Conservation (phyloP, 1,140 invertebrate genomes). For the Hylaeus volcanicus region DNA sequence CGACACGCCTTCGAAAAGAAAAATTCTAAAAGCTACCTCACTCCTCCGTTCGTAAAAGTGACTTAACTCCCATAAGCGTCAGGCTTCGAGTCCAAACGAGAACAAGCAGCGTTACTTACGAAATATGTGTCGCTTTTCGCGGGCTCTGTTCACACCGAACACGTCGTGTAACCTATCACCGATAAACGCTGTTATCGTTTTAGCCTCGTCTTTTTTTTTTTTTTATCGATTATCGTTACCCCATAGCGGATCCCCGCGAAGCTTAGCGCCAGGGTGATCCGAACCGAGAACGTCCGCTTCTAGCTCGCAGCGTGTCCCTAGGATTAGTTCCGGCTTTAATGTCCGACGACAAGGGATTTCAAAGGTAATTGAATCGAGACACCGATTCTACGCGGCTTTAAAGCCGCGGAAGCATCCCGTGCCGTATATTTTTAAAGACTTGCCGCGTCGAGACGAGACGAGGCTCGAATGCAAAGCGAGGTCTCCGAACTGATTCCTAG, state of each 20-base stretch:
- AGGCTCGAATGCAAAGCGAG: neutral
- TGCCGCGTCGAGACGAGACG: no score
- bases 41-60: no score
- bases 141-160: neutral
- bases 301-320: slow-evolving; percentile 43
- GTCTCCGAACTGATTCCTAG: no score
- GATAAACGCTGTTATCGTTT: slow-evolving; percentile 42
- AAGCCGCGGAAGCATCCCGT: neutral
- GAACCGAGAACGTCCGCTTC: slow-evolving; percentile 44
- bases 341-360: slow-evolving; percentile 63
- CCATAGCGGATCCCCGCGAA: slow-evolving; percentile 41
- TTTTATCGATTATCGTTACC: slow-evolving; percentile 62
- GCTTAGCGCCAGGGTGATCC: slow-evolving; percentile 41
- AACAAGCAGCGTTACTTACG: slow-evolving; percentile 11
- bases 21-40: no score
- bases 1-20: no score
- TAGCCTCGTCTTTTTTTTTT: neutral
- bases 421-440: slow-evolving; percentile 13
- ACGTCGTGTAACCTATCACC: neutral
- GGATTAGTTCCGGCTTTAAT: slow-evolving; percentile 66
- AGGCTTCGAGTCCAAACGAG: neutral
- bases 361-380: slow-evolving; percentile 64
- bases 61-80: neutral
- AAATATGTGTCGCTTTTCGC: neutral
- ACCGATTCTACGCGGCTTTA: slow-evolving; percentile 29